Conservation (phyloP, 2,888 invertebrate species). For the Eulithis testata region DNA sequence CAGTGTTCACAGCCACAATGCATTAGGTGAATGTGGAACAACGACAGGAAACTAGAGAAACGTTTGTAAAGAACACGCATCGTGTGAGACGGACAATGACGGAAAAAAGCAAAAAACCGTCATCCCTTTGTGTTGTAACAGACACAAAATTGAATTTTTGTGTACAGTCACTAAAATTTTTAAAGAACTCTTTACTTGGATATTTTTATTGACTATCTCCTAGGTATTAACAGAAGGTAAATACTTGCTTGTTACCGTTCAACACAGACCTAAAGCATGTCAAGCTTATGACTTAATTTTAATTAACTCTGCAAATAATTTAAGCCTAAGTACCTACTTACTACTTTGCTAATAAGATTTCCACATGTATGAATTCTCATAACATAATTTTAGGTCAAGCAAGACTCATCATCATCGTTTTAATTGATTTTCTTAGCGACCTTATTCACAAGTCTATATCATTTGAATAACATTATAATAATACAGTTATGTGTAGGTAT, state of each 20-base stretch:
- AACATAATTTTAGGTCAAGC: constrained; percentile 19
- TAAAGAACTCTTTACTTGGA: no score
- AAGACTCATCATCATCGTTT: constrained; percentile 8
- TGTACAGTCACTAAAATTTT: no score
- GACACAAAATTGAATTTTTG: constrained; percentile 39
- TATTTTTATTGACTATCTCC: no score
- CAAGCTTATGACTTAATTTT: constrained; percentile 8
- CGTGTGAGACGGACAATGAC: constrained; percentile 59
- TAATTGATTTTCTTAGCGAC: constrained; percentile 8
- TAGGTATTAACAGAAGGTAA: background rate
- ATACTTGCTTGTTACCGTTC: background rate
- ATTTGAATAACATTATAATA: background rate
- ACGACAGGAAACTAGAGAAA: constrained; percentile 65
- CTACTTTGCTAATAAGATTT: constrained; percentile 18
- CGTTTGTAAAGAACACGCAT: constrained; percentile 59
- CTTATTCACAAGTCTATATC: constrained; percentile 1
- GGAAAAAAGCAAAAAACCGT: constrained; percentile 62
- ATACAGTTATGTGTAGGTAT: background rate
- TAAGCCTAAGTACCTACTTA: background rate
- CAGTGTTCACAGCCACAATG: constrained; percentile 53
- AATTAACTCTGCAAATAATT: constrained; percentile 19
- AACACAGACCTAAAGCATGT: constrained; percentile 9
- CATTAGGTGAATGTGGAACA: constrained; percentile 60
- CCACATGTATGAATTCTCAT: constrained; percentile 10
- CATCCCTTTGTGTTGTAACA: constrained; percentile 64